Evolutionary conservation across 2,113 vertebrate genomes (phyloP).

Genomic region (Riparia riparia): DNA sequence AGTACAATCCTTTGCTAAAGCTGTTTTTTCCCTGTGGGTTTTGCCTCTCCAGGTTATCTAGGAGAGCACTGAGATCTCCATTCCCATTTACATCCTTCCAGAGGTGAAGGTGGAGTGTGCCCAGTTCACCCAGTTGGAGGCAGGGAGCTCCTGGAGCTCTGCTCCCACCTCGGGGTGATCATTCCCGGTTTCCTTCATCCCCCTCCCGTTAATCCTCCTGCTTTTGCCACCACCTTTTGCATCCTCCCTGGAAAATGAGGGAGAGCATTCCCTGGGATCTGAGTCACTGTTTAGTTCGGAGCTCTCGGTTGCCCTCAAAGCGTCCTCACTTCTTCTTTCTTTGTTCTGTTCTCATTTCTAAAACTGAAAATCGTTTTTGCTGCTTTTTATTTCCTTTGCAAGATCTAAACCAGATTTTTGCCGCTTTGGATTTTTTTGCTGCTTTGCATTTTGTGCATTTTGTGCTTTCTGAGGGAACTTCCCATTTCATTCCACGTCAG

Average conservation of each 20-base stretch:
- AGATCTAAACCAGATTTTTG: not conserved
- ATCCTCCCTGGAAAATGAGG: not conserved
- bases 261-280: not conserved
- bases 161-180: not conserved
- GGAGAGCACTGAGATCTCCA: not conserved
- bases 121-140: not conserved
- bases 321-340: conserved; percentile 37
- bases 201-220: not conserved
- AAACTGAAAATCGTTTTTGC: not conserved
- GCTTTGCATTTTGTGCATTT: not conserved
- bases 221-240: not conserved
- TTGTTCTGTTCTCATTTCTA: conserved; percentile 22
- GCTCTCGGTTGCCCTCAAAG: not conserved
- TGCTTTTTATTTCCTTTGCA: conserved; percentile 18
- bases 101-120: not conserved
- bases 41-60: not conserved
- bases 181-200: not conserved
- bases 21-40: not conserved
- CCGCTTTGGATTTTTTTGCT: not conserved
- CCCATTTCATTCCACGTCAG: not conserved
- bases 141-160: not conserved
- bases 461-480: not conserved
- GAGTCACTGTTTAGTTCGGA: not conserved
- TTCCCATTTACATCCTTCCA: not conserved
- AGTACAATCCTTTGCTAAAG: not conserved